phyloP scores from a whole-genome alignment of 2,888 invertebrate species.

The Hypena proboscidalis region DNA sequence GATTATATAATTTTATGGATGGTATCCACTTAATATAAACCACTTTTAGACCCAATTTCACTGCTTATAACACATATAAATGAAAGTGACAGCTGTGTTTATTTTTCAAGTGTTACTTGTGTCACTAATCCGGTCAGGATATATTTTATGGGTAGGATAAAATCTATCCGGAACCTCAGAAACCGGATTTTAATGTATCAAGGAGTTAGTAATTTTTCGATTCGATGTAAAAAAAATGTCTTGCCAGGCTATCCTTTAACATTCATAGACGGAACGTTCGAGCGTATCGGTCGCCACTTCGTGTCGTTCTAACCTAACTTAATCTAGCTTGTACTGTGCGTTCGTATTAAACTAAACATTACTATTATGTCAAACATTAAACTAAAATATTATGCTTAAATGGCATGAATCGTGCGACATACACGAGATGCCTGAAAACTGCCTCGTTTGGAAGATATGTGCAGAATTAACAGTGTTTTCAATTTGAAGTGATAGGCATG shows the following conservation, averaged over 20 bases:
- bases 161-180: too few species aligned
- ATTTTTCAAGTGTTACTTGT: too few species aligned
- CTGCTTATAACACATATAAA: too few species aligned
- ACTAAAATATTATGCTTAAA: slow-evolving; percentile 50
- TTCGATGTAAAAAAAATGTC: neutral
- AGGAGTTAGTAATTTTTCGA: too few species aligned
- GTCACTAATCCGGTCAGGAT: too few species aligned
- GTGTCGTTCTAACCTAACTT: slow-evolving; percentile 58
- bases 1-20: too few species aligned
- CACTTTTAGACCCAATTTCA: too few species aligned
- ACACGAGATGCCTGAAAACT: slow-evolving; percentile 19
- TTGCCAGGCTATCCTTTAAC: slow-evolving; percentile 23
- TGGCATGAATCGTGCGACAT: slow-evolving; percentile 60
- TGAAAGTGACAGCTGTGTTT: too few species aligned
- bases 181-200: too few species aligned
- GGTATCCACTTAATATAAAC: too few species aligned
- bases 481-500: neutral
- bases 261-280: slow-evolving; percentile 54
- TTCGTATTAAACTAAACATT: slow-evolving; percentile 48
- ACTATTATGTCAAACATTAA: slow-evolving; percentile 41
- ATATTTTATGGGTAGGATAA: too few species aligned
- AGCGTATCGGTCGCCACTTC: slow-evolving; percentile 63
- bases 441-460: slow-evolving; percentile 4
- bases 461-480: slow-evolving; percentile 9
- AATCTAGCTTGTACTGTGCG: slow-evolving; percentile 78